Evolutionary conservation across 1,140 invertebrate genomes (phyloP), one percentile per base, ranked within the genome.

Genomic region (Lepidurus couesii): DNA sequence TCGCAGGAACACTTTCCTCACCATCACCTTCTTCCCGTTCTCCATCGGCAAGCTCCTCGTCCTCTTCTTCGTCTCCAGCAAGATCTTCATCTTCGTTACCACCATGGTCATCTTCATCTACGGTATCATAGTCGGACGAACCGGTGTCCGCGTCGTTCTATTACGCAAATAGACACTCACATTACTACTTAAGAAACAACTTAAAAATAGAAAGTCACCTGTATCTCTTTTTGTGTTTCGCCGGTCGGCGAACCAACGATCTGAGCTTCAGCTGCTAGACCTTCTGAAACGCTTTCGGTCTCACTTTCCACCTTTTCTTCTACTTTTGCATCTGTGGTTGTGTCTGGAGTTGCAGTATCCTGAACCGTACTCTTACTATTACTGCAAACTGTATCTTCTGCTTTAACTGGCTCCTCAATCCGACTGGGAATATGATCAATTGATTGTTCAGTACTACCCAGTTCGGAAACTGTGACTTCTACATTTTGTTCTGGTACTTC

Each of bases 1-100:
- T 91, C 7, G 86, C 84, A 45, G 34, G 75, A 75, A 74, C 24
- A 73, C 78, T 75, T 81, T 84, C 84, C 82, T 86, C 81, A 73
- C 84, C 85, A 82, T 86, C 86, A 16, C 85, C 86, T 81, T 86
- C 85, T 78, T 85, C 84, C 24, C 84, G 77, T 80, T 85, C 84
- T 77, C 83, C 84, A 42, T 83, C 82, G 34, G 81, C 82, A 34
- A 83, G 83, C 45, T 85, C 84, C 2, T 82, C 82, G 21, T 80
- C 81, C 44, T 82, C 83, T 34, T 82, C 81, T 74, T 83, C 83
- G 26, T 84, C 83, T 7, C 80, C 81, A 34, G 82, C 81, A 42
- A 83, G 82, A 26, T 81, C 81, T 44, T 83, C 83, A 53, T 85
- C 84, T 75, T 83, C 82, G 53, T 82, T 81, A 7, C 81, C 80